A percentile compares a stretch with the other conserved stretches of the same genome.
These are phyloP conservation scores for Subanguina moxae DNA, from an alignment of 1,140 invertebrate genomes.

Conservation along the genomic window DNA sequence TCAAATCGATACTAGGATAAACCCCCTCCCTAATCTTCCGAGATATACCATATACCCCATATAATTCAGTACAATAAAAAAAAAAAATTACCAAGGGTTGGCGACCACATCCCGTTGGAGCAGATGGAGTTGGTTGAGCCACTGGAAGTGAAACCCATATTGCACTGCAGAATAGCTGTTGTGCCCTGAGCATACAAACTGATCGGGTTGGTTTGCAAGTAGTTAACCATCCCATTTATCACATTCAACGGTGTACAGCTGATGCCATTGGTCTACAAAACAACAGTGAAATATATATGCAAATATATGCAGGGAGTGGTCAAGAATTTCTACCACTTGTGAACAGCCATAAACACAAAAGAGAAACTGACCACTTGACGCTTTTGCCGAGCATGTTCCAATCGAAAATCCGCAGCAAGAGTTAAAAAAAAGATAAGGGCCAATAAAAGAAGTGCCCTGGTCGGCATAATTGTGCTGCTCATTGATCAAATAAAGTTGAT, in stretches of 20 bases:
- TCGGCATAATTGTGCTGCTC: no score
- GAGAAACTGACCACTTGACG: no score
- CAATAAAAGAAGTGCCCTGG: no score
- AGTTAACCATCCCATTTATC: constrained; percentile 23
- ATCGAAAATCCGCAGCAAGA: no score
- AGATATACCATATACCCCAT: background rate
- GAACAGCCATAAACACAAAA: no score
- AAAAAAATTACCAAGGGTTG: constrained; percentile 14
- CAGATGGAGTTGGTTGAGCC: constrained; percentile 15
- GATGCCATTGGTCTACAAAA: background rate
- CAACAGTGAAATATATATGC: no score
- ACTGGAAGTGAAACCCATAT: constrained; percentile 15
- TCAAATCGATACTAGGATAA: no score
- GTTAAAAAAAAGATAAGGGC: no score
- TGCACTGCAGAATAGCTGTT: constrained; percentile 21
- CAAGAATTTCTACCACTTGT: no score
- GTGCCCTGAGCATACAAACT: constrained; percentile 22
- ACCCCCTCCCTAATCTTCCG: background rate
- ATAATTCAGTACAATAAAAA: background rate
- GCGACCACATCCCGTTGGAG: constrained; percentile 13
- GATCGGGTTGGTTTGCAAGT: constrained; percentile 22
- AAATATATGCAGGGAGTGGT: no score
- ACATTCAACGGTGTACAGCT: constrained; percentile 17
- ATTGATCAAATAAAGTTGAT: no score
- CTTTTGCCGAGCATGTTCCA: no score